A percentile compares a stretch with the other conserved stretches of the same genome.
Evolutionary conservation across 2,113 vertebrate genomes (phyloP).

Genomic region (Haemorhous mexicanus): DNA sequence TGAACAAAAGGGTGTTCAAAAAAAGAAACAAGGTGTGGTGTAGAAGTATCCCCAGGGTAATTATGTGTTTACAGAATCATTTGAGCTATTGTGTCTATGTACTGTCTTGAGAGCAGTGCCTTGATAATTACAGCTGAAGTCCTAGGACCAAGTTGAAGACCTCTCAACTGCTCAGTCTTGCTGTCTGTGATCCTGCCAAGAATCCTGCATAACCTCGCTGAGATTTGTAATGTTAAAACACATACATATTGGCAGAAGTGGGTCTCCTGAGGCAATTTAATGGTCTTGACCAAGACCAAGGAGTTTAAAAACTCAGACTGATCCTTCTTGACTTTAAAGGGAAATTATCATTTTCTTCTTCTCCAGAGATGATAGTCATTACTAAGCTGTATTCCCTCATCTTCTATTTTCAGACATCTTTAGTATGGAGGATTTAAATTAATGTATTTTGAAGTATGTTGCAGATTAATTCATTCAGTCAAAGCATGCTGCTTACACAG

Average conservation of each 20-base stretch:
- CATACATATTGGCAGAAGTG: neutral
- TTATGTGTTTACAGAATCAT: constrained; percentile 19
- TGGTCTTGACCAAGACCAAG: neutral
- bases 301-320: constrained; percentile 18
- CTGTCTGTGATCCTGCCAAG: neutral
- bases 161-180: constrained; percentile 11
- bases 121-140: constrained; percentile 26
- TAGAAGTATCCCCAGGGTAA: neutral
- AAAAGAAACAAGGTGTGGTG: neutral
- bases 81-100: constrained; percentile 8
- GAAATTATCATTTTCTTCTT: neutral
- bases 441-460: constrained; percentile 50
- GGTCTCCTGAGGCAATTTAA: neutral
- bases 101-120: constrained; percentile 41
- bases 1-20: neutral
- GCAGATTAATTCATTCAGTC: constrained; percentile 35
- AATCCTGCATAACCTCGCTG: neutral
- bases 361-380: neutral
- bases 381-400: neutral
- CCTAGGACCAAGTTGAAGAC: constrained; percentile 33
- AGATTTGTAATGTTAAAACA: neutral
- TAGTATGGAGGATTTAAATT: constrained; percentile 43
- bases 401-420: neutral
- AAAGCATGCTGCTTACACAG: constrained; percentile 62
- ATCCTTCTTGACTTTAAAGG: neutral